Base-by-base conservation (phyloP, 1,140 invertebrate species). In the Drosophila varians region DNA sequence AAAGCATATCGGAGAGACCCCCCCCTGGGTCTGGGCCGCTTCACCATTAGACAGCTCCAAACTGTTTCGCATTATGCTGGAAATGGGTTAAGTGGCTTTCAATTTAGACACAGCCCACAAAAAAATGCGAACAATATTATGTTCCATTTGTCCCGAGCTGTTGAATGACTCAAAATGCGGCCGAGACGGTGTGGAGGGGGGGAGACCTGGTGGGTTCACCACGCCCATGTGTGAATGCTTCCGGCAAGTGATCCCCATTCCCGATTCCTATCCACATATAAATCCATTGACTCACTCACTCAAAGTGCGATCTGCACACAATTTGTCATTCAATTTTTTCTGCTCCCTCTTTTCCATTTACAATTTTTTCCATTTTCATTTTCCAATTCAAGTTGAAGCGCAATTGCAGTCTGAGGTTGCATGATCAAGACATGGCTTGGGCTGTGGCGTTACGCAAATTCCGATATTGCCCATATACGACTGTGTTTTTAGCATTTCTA, bases 31-130 rank as follows among this genome's bases (percentile, higher is more conserved):
- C n/a, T n/a, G n/a, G n/a, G 8, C 28, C 46, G 19, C 46, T 16
- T 25, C 55, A 26, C 46, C 57, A 58, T 53, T 60, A 58, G 71
- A 45, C 60, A 46, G 66, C 47, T 56, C 56, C 56, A 57, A 49
- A 80, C 65, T 84, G 68, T 80, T 84, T 80, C 68, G 80, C 79
- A 84, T 80, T 84, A 84, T 86, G 76, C 73, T 65, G 53, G 45
- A 86, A 86, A 82, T 86, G 73, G 80, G 80, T 87, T 86, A 86
- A 86, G 80, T 86, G 82, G 68, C 77, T 86, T 87, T 87, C 68
- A 80, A 87, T 80, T 76, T 75, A 58, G 58, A 84, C 34, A 75
- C 23, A 34, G 9, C n/a, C 11, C 31, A 48, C 34, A 64, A 43
- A 46, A n/a, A 47, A 60, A 61, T 74, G 75, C 42, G 55, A 72